Percentiles rank a stretch among this genome's conserved stretches.
These are phyloP conservation scores for Diplodus sargus DNA, from an alignment of 2,797 vertebrate genomes.

Conservation along the genomic window DNA sequence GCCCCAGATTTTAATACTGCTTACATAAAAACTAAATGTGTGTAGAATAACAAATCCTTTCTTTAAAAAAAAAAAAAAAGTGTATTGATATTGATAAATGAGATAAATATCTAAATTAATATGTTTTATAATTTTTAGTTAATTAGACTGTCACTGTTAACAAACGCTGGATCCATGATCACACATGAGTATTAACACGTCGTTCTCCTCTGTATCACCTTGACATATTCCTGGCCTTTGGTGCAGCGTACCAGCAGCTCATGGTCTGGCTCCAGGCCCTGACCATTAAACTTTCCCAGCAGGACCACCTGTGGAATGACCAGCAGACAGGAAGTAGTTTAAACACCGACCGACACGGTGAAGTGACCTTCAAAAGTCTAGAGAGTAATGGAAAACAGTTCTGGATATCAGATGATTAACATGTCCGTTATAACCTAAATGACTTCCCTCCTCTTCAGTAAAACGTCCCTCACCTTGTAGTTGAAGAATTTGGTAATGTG, in stretches of 20 bases:
- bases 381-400: background rate
- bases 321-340: constrained; percentile 24
- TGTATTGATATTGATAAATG: background rate
- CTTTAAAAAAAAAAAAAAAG: background rate
- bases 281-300: constrained; percentile 94
- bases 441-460: background rate
- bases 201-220: constrained; percentile 75
- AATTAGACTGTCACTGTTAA: too few relatives aligned
- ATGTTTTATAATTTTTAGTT: too few relatives aligned
- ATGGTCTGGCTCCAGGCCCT: constrained; percentile 89
- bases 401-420: constrained; percentile 47
- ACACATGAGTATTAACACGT: background rate
- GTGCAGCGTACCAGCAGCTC: constrained; percentile 94
- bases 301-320: constrained; percentile 89
- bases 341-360: background rate
- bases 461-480: constrained; percentile 88
- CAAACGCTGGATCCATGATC: background rate
- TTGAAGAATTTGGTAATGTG: constrained; percentile 97
- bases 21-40: background rate
- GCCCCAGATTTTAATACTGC: background rate
- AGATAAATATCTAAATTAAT: background rate
- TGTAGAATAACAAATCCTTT: background rate
- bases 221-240: constrained; percentile 92
- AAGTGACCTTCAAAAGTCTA: constrained; percentile 17
- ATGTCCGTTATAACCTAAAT: background rate